A percentile compares a stretch with the other conserved stretches of the same genome.
Conservation (phyloP, 1,140 invertebrate genomes). For the Lepidostoma basale region DNA sequence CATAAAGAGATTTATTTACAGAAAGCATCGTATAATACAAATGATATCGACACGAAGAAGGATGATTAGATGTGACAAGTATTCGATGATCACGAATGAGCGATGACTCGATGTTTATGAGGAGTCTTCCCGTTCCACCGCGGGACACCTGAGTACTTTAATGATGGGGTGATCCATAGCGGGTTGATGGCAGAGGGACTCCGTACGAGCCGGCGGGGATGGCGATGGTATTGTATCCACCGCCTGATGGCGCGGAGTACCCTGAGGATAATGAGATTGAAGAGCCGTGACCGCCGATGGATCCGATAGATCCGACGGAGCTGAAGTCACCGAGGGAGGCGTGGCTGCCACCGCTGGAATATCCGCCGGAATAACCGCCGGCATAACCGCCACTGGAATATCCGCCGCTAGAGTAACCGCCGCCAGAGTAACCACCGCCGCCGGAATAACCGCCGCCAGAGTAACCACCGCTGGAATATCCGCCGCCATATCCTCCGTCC, state of each 20-base stretch:
- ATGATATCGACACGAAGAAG: conserved; percentile 32
- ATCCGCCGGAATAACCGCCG: conserved; percentile 49
- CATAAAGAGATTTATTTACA: conserved; percentile 47
- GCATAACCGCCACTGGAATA: conserved; percentile 50
- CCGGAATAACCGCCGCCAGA: conserved; percentile 36
- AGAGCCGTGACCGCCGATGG: conserved; percentile 38
- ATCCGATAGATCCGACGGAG: conserved; percentile 41
- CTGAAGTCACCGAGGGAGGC: not conserved
- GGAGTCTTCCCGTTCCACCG: not conserved
- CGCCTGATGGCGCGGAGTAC: conserved; percentile 49
- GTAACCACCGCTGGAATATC: conserved; percentile 47
- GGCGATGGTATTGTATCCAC: conserved; percentile 56
- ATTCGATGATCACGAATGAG: conserved; percentile 37
- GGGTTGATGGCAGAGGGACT: conserved; percentile 54
- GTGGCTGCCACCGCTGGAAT: not conserved
- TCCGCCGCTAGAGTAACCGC: conserved; percentile 49
- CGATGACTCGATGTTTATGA: conserved; percentile 27
- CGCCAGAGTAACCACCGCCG: conserved; percentile 49
- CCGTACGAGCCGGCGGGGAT: conserved; percentile 58
- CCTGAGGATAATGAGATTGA: conserved; percentile 43
- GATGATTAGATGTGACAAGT: conserved; percentile 37
- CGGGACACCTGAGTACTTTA: conserved; percentile 46
- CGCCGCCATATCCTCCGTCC: conserved; percentile 53
- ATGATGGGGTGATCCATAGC: conserved; percentile 57
- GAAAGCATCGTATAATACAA: conserved; percentile 42